A percentile compares a stretch with the other conserved stretches of the same genome.
Evolutionary conservation across 2,888 invertebrate genomes (phyloP).

Genomic region (Cyclophora punctaria): DNA sequence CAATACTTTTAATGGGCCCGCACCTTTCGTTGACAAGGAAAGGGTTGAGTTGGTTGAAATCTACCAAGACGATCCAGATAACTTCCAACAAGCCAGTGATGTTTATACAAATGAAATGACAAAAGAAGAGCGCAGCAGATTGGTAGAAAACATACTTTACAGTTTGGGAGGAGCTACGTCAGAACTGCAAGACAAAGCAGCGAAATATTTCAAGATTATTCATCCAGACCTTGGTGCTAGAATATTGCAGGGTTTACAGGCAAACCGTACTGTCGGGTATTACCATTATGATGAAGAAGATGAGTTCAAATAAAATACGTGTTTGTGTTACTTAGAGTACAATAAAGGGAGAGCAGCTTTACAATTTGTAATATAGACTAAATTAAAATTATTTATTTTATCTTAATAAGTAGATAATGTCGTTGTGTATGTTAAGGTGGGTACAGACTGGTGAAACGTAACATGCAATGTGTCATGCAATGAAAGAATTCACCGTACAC

Average conservation of each 20-base stretch:
- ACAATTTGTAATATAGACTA: too few species aligned
- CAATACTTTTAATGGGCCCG: constrained; percentile 92
- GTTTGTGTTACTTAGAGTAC: constrained; percentile 42
- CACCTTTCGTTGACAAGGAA: constrained; percentile 76
- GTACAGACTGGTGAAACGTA: too few species aligned
- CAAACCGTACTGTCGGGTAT: neutral
- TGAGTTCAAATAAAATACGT: constrained; percentile 39
- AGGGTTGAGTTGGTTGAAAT: constrained; percentile 67
- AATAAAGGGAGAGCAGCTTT: too few species aligned
- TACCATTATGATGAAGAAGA: too few species aligned
- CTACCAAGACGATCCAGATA: constrained; percentile 85
- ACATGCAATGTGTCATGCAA: too few species aligned
- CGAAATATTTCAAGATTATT: constrained; percentile 4
- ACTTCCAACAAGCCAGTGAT: constrained; percentile 86
- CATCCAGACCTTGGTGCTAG: constrained; percentile 7
- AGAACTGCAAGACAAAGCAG: constrained; percentile 34
- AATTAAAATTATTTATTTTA: too few species aligned
- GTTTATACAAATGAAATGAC: constrained; percentile 76
- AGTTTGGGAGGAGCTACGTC: constrained; percentile 80
- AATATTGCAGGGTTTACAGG: constrained; percentile 3
- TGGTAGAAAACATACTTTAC: constrained; percentile 85
- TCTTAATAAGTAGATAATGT: too few species aligned
- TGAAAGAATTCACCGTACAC: too few species aligned
- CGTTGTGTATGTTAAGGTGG: too few species aligned
- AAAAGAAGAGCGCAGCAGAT: constrained; percentile 78